Evolutionary conservation across 2,113 vertebrate genomes (phyloP).

Genomic region (Heterocephalus glaber): DNA sequence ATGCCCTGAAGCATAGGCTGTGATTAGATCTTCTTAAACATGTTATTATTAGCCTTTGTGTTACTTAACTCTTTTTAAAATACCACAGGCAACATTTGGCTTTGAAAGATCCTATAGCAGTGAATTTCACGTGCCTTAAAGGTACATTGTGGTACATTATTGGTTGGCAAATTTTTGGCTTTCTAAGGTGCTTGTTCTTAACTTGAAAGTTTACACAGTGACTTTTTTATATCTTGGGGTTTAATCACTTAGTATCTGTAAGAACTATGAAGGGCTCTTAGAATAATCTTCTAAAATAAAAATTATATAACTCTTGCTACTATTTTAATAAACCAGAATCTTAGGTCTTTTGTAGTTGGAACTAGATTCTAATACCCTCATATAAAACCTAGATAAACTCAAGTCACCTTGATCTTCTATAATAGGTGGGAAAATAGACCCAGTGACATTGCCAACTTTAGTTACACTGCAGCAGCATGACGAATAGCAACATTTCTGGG

Average conservation of each 20-base stretch:
- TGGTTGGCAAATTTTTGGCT: constrained; percentile 31
- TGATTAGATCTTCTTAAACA: constrained; percentile 40
- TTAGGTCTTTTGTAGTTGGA: background rate
- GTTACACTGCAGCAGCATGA: background rate
- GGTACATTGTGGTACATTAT: background rate
- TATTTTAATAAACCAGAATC: constrained; percentile 26
- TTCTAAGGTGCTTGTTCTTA: constrained; percentile 21
- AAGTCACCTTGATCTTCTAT: background rate
- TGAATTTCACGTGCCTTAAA: constrained; percentile 41
- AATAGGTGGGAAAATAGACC: background rate
- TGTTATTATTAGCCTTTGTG: constrained; percentile 55
- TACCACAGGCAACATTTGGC: constrained; percentile 53
- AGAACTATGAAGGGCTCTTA: constrained; percentile 24
- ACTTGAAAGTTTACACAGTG: constrained; percentile 34
- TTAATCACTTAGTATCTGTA: constrained; percentile 55
- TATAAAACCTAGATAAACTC: constrained; percentile 43
- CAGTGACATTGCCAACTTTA: background rate
- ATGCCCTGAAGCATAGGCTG: constrained; percentile 34
- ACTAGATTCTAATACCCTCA: background rate
- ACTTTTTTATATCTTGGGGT: constrained; percentile 13
- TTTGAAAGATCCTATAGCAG: background rate
- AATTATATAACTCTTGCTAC: constrained; percentile 15
- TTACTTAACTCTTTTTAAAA: constrained; percentile 38
- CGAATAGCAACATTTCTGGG: background rate
- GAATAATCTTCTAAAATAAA: constrained; percentile 52